phyloP scores from a whole-genome alignment of 2,888 invertebrate genomes.

The Crematogaster levior region DNA sequence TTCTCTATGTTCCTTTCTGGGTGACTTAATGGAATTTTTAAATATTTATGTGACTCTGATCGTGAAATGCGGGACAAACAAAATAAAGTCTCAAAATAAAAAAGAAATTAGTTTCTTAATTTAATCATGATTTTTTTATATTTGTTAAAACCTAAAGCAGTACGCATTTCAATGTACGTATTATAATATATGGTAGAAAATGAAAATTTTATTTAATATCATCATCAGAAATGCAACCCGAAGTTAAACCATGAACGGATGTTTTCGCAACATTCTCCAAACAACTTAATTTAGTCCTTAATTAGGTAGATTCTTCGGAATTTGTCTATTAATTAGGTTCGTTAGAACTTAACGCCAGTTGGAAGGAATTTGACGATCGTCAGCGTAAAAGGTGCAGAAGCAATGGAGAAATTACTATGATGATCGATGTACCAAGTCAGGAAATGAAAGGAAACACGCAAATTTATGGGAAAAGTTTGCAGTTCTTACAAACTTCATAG shows the following conservation, averaged over 20 bases:
- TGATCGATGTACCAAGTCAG: conserved; percentile 65
- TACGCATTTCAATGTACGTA: too few species aligned
- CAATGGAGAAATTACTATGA: conserved; percentile 57
- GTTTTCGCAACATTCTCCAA: background rate
- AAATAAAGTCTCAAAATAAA: background rate
- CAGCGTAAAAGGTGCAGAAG: conserved; percentile 41
- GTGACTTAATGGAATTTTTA: conserved; percentile 32
- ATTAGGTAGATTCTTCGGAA: conserved; percentile 51
- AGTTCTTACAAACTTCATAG: conserved; percentile 53
- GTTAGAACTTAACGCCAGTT: conserved; percentile 6
- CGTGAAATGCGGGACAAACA: background rate
- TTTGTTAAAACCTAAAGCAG: too few species aligned
- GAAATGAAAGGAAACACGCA: conserved; percentile 51
- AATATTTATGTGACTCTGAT: conserved; percentile 16
- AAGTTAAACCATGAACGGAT: background rate
- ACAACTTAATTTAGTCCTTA: conserved; percentile 40
- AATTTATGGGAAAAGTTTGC: conserved; percentile 70
- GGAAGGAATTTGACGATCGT: conserved; percentile 45
- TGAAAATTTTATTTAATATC: background rate
- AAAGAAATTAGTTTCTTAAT: background rate
- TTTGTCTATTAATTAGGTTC: conserved; percentile 46
- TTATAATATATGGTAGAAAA: background rate
- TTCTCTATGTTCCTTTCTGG: background rate
- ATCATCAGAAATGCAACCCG: background rate
- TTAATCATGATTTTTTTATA: conserved; percentile 9